Base-by-base conservation (phyloP, 2,888 invertebrate genomes). In the Alentia gelatinosa region DNA sequence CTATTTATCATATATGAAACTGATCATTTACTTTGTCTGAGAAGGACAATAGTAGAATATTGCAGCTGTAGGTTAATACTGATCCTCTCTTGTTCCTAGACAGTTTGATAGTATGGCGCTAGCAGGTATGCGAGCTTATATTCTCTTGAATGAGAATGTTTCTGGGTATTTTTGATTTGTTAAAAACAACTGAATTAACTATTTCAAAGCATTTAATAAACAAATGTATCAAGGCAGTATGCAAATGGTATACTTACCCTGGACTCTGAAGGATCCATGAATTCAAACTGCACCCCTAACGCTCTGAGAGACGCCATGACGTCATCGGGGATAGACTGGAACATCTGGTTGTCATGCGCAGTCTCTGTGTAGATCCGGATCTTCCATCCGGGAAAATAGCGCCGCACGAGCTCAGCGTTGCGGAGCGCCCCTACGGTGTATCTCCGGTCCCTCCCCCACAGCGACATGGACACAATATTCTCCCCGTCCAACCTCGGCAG, bases 361-460 rank as follows among this genome's bases (percentile, higher is more conserved):
- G 86, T 84, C 91, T 93, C 92, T 12, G 91, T 89, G 88, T 93
- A 93, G 19, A 93, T 56, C 26, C 93, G 74, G n/a, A 93, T 79
- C 40, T 89, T 93, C 93, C 93, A 93, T 0, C 92, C 93, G 7
- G 93, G 93, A 88, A 93, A 93, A 33, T 92, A 90, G 37, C 89
- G 50, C 26, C 86, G 90, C 23, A 92, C 42, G 40, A 93, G 89
- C 74, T 92, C 90, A 39, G 93, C 93, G 84, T 93, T 93, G 42
- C 91, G 50, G 23, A 93, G 35, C 1, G 91, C 92, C 4, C 93
- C 93, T 9, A 91, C 56, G 7, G 92, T 91, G 91, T 93, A 93
- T 0, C 91, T 30, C 23, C 75, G 30, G 42, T 79, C 40, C 7
- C 89, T 89, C 12, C 90, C 90, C 89, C 93, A 92, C 30, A 93